Conservation (phyloP, 2,888 invertebrate species). For the Ceriagrion tenellum region DNA sequence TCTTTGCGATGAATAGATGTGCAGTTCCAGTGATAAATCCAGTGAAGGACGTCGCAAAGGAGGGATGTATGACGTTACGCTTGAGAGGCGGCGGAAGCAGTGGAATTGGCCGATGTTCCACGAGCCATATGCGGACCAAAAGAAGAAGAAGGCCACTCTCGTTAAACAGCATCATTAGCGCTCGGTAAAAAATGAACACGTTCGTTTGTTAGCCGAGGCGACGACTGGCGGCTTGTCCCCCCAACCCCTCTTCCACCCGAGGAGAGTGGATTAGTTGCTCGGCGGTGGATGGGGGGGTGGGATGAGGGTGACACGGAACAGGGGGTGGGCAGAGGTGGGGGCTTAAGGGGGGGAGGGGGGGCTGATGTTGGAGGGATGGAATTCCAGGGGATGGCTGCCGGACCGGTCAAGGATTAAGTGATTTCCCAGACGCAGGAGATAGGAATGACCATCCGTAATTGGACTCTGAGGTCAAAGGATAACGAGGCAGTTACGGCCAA, state of each 20-base stretch:
- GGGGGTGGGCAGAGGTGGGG: too few relatives aligned
- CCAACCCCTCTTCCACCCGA: too few relatives aligned
- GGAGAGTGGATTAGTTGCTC: background rate
- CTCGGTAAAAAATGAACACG: background rate
- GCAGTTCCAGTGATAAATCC: too few relatives aligned
- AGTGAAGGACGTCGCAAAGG: too few relatives aligned
- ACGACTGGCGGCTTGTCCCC: background rate
- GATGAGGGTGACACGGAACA: too few relatives aligned
- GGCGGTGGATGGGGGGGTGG: background rate
- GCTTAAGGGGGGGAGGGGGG: too few relatives aligned
- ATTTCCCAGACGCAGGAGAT: background rate
- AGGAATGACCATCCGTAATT: slow-evolving; percentile 14
- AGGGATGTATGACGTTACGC: background rate
- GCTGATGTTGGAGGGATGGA: background rate
- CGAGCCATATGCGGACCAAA: background rate
- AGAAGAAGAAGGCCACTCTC: background rate
- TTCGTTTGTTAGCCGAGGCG: background rate
- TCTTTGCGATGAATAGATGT: too few relatives aligned
- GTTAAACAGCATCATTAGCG: background rate
- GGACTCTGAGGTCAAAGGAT: background rate
- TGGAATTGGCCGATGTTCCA: background rate
- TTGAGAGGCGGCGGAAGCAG: background rate
- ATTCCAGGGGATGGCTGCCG: background rate
- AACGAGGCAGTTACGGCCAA: slow-evolving; percentile 24
- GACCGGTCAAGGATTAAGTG: background rate